Evolutionary conservation across 1,140 invertebrate species (phyloP).

Genomic region (Eupristina koningsbergeri): DNA sequence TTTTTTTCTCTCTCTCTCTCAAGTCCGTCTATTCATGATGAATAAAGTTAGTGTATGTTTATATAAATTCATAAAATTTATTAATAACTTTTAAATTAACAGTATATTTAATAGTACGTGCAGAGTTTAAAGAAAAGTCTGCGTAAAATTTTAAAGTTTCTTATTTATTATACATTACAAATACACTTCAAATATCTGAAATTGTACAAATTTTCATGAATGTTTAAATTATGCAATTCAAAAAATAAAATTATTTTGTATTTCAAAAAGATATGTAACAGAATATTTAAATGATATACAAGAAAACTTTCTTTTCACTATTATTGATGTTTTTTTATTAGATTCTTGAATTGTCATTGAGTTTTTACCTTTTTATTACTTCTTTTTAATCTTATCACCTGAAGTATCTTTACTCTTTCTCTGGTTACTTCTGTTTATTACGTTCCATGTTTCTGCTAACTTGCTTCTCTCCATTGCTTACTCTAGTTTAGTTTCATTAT

Average conservation of each 20-base stretch:
- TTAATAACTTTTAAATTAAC: background rate
- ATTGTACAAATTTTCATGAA: no score
- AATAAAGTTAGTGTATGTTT: no score
- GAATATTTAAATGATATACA: no score
- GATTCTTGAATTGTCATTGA: background rate
- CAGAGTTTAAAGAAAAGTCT: no score
- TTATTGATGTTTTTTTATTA: background rate
- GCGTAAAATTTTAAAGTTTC: no score
- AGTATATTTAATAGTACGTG: background rate
- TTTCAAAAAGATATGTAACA: no score
- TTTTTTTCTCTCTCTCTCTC: no score
- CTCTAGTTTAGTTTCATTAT: constrained; percentile 10
- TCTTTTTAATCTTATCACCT: constrained; percentile 22
- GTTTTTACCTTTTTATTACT: constrained; percentile 1
- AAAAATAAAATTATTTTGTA: no score
- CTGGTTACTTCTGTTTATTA: constrained; percentile 25
- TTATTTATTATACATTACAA: no score
- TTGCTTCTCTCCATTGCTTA: background rate
- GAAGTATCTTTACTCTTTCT: constrained; percentile 1
- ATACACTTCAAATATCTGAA: no score
- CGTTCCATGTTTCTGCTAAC: background rate
- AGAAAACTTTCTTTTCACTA: background rate
- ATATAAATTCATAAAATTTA: background rate
- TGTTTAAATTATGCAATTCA: no score
- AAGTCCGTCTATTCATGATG: no score